phyloP scores from a whole-genome alignment of 2,797 vertebrate genomes.

The Cossypha polioptera region DNA sequence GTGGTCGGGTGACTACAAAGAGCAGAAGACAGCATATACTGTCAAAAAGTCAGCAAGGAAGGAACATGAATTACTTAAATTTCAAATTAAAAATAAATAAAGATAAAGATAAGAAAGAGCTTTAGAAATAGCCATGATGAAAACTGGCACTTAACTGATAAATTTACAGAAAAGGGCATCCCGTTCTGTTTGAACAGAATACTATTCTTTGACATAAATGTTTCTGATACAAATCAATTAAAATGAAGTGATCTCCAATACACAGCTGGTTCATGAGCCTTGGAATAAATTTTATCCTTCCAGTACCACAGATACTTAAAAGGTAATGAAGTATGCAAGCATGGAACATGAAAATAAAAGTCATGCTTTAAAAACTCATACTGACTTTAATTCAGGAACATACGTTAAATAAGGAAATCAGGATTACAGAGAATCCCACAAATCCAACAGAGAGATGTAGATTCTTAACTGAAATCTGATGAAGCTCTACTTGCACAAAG shows the following conservation, averaged over 20 bases:
- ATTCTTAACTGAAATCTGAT: not conserved
- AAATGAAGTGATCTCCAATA: not conserved
- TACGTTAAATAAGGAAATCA: not conserved
- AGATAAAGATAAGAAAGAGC: not conserved
- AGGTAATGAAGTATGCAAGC: not conserved
- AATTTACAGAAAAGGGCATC: not conserved
- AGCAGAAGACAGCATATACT: not conserved
- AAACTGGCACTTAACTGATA: not conserved
- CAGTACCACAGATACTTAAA: not conserved
- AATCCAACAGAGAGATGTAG: not conserved
- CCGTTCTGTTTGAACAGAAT: not conserved
- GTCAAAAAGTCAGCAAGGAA: not conserved
- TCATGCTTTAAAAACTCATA: not conserved
- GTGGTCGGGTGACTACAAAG: not conserved
- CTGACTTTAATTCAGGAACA: not conserved
- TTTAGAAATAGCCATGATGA: not conserved
- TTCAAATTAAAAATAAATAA: not conserved
- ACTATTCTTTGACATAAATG: not conserved
- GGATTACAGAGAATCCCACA: not conserved
- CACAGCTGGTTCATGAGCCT: not conserved
- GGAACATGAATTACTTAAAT: not conserved
- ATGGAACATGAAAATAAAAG: not conserved
- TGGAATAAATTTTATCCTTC: not conserved
- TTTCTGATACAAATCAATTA: not conserved
- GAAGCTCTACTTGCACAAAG: not conserved